phyloP scores from a whole-genome alignment of 2,888 invertebrate species.

The Nezara viridula region DNA sequence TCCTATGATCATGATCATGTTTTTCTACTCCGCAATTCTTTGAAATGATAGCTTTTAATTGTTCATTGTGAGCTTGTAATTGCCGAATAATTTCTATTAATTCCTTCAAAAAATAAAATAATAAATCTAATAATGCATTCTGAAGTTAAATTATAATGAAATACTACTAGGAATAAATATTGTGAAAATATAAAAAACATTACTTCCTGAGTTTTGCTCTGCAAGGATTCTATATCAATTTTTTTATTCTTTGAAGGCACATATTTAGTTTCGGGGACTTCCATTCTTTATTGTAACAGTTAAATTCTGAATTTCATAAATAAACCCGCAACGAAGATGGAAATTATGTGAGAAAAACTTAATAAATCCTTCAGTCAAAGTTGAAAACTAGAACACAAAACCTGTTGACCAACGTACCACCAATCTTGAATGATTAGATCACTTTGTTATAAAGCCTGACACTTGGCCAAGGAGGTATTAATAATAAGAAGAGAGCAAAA shows the following conservation, averaged over 20 bases:
- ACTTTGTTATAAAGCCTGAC: not conserved
- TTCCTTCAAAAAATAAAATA: constrained; percentile 72
- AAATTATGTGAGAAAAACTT: not conserved
- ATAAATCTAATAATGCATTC: not conserved
- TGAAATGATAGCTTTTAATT: constrained; percentile 79
- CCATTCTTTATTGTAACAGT: not conserved
- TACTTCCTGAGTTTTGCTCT: constrained; percentile 34
- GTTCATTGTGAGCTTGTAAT: constrained; percentile 83
- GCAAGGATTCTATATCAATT: constrained; percentile 26
- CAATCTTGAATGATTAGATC: not conserved
- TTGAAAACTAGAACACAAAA: not conserved
- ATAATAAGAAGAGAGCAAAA: too few species aligned
- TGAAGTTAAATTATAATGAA: not conserved
- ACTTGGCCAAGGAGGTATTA: too few species aligned
- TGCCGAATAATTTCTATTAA: constrained; percentile 80
- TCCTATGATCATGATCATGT: constrained; percentile 63
- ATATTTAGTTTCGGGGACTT: not conserved
- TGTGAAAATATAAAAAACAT: constrained; percentile 4
- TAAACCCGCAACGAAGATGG: not conserved
- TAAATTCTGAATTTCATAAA: not conserved
- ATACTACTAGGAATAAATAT: not conserved
- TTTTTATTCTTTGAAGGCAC: constrained; percentile 31
- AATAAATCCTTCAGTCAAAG: not conserved
- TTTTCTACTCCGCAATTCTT: constrained; percentile 59
- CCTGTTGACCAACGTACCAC: not conserved